phyloP scores from a whole-genome alignment of 2,797 vertebrate species.

The Pseudochirops cupreus region DNA sequence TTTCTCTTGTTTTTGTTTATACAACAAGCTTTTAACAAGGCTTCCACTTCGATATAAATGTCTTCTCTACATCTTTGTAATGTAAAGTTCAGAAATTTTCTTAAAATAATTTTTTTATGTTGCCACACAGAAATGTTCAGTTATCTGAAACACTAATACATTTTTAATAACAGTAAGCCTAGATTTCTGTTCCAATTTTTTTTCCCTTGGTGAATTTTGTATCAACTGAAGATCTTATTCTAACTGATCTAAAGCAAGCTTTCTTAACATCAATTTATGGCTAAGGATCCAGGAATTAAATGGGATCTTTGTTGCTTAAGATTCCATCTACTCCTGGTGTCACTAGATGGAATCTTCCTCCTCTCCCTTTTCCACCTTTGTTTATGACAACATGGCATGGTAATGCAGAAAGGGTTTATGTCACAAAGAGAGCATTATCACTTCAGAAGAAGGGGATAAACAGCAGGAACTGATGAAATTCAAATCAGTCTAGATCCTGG shows the following conservation, averaged over 20 bases:
- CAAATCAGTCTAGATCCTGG: conserved; percentile 67
- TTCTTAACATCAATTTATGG: neutral
- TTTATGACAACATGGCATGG: conserved; percentile 60
- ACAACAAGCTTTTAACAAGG: neutral
- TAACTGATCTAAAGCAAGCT: conserved; percentile 3
- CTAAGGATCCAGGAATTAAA: conserved; percentile 12
- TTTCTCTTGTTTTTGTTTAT: neutral
- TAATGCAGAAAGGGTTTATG: conserved; percentile 36
- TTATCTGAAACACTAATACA: neutral
- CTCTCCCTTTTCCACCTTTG: conserved; percentile 29
- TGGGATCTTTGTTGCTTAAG: conserved; percentile 26
- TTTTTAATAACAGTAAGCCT: neutral
- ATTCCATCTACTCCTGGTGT: conserved; percentile 26
- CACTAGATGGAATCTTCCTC: conserved; percentile 49
- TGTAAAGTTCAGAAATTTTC: neutral
- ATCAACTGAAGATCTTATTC: conserved; percentile 41
- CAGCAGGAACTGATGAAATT: conserved; percentile 69
- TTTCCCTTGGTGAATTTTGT: neutral
- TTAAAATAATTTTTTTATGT: neutral
- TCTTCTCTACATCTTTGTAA: neutral
- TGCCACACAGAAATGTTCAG: neutral
- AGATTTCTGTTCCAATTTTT: neutral
- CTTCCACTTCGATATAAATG: neutral
- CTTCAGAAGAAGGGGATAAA: conserved; percentile 61
- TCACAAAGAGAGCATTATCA: conserved; percentile 64